Percentiles rank a stretch among this genome's conserved stretches.
These are phyloP conservation scores for Periophthalmodon schlosseri DNA, from an alignment of 2,113 vertebrate species.

Conservation along the genomic window DNA sequence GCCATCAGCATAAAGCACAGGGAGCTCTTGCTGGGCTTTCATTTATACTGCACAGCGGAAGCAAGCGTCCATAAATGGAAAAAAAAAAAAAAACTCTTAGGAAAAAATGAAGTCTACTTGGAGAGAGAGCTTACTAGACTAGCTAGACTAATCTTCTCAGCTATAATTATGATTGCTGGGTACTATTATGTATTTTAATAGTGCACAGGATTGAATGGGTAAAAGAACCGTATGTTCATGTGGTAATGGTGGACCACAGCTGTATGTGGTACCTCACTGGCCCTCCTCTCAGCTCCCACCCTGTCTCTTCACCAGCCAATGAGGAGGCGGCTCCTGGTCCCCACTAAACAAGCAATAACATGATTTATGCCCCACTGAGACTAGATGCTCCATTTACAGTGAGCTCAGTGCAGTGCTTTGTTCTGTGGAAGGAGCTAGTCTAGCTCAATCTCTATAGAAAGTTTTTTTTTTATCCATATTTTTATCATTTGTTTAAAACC, in stretches of 20 bases:
- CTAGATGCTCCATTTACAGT: conserved; percentile 51
- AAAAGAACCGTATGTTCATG: not conserved
- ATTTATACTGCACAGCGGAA: conserved; percentile 53
- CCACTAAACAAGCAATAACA: conserved; percentile 52
- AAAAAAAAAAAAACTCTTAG: conserved; percentile 40
- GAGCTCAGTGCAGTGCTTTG: conserved; percentile 49
- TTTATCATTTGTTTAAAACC: not conserved
- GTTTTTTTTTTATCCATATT: not conserved
- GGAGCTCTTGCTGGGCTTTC: conserved; percentile 26
- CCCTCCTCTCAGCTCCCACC: conserved; percentile 45
- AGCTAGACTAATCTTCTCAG: not conserved
- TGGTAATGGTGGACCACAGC: conserved; percentile 29
- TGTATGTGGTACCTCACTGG: conserved; percentile 40
- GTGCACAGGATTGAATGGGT: too few relatives aligned
- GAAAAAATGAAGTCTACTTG: conserved; percentile 28
- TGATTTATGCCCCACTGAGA: conserved; percentile 58
- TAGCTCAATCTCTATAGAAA: conserved; percentile 14
- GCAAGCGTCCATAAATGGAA: conserved; percentile 34
- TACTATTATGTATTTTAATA: not conserved
- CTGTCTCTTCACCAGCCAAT: conserved; percentile 51
- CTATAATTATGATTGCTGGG: not conserved
- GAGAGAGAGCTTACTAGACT: not conserved
- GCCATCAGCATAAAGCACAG: conserved; percentile 22
- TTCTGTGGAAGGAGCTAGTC: conserved; percentile 42
- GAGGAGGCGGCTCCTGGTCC: not conserved